Evolutionary conservation across 2,113 vertebrate genomes (phyloP).

Genomic region (Plectropomus leopardus): DNA sequence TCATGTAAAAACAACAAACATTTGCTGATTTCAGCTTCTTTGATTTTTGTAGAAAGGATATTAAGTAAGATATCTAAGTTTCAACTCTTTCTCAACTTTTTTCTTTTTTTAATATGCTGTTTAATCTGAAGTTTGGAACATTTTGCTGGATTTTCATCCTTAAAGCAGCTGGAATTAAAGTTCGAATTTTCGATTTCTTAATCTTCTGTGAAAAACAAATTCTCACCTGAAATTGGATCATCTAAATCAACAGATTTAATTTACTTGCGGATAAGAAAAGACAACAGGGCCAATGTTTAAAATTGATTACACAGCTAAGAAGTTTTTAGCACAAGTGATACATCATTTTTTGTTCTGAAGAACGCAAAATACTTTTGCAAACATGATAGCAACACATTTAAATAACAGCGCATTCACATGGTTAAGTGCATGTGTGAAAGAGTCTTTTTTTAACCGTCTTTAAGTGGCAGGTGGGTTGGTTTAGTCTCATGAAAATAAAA

Average conservation of each 20-base stretch:
- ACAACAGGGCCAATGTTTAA: not conserved
- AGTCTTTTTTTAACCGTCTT: not conserved
- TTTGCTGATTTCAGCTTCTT: too few species aligned
- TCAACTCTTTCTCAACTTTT: not conserved
- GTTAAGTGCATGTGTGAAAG: not conserved
- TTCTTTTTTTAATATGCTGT: constrained; percentile 3
- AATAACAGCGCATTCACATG: not conserved
- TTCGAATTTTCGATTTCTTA: too few species aligned
- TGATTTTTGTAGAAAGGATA: not conserved
- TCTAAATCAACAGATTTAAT: constrained; percentile 5
- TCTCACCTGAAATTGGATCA: not conserved
- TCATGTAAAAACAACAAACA: too few species aligned
- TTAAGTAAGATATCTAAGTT: not conserved
- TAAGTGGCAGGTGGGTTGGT: constrained; percentile 5
- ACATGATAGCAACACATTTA: not conserved
- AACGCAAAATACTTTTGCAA: not conserved
- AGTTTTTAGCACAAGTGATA: not conserved
- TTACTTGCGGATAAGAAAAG: not conserved
- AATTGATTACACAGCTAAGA: not conserved
- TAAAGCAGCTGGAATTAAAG: not conserved
- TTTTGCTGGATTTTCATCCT: not conserved
- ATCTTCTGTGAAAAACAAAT: not conserved
- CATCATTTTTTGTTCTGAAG: not conserved
- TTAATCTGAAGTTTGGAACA: constrained; percentile 1
- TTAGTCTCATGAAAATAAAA: constrained; percentile 7